A percentile compares a stretch with the other conserved stretches of the same genome.
These are phyloP conservation scores for Gymnoscopelus microlampas DNA, from an alignment of 2,797 vertebrate genomes.

Conservation along the genomic window DNA sequence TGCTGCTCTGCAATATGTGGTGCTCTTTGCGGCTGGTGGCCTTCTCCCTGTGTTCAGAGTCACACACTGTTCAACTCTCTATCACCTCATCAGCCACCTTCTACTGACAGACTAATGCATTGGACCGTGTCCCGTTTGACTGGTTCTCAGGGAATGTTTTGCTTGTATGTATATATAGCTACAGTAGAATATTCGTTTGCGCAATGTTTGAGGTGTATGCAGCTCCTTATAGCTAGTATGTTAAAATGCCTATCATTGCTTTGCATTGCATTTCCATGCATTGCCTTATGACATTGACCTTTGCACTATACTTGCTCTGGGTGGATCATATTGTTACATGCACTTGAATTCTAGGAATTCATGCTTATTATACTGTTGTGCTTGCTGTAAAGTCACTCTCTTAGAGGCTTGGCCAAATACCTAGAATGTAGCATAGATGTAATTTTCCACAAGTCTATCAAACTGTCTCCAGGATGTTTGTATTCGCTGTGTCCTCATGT, in stretches of 20 bases:
- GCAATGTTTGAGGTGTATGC: neutral
- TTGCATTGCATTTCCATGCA: too few relatives aligned
- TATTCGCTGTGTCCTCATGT: neutral
- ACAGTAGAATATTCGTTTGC: neutral
- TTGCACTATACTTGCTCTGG: too few relatives aligned
- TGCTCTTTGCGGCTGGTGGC: slow-evolving; percentile 31
- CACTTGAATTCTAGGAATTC: too few relatives aligned
- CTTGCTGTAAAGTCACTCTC: neutral
- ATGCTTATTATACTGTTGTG: neutral
- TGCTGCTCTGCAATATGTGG: slow-evolving; percentile 22
- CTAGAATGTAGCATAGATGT: neutral
- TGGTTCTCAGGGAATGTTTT: slow-evolving; percentile 15
- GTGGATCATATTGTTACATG: too few relatives aligned
- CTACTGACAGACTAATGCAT: slow-evolving; percentile 12
- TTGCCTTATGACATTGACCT: too few relatives aligned
- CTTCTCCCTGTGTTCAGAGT: slow-evolving; percentile 25
- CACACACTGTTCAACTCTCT: slow-evolving; percentile 19
- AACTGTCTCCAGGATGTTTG: neutral
- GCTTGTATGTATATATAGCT: neutral
- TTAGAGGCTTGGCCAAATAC: neutral
- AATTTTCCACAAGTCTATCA: neutral
- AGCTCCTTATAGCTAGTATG: too few relatives aligned
- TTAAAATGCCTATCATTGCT: too few relatives aligned
- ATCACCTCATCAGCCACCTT: too few relatives aligned
- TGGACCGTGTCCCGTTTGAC: slow-evolving; percentile 23